Evolutionary conservation across 2,113 vertebrate species (phyloP).

Genomic region (Trogon surrucura): DNA sequence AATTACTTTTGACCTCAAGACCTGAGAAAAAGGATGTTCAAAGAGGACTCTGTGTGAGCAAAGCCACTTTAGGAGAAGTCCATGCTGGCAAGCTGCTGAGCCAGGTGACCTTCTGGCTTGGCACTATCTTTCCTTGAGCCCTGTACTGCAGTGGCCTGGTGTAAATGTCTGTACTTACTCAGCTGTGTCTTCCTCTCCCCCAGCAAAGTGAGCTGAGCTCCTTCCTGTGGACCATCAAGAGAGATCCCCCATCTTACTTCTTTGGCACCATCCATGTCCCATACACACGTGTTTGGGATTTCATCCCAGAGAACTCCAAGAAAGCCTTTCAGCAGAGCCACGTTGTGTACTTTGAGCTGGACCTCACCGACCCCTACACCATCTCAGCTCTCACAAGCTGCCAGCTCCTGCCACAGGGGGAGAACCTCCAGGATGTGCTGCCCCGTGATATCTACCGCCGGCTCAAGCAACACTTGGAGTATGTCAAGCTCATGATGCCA

Average conservation of each 20-base stretch:
- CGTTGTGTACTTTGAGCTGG: constrained; percentile 88
- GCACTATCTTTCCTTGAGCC: background rate
- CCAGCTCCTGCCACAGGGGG: constrained; percentile 85
- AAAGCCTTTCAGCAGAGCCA: constrained; percentile 88
- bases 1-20: background rate
- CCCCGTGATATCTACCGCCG: constrained; percentile 83
- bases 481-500: constrained; percentile 89
- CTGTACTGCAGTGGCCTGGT: background rate
- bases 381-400: constrained; percentile 86
- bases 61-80: background rate
- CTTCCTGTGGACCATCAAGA: constrained; percentile 91
- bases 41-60: background rate
- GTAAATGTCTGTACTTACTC: background rate
- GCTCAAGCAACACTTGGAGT: constrained; percentile 87
- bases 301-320: constrained; percentile 89
- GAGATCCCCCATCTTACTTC: constrained; percentile 88
- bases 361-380: constrained; percentile 87
- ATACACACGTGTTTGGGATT: constrained; percentile 89
- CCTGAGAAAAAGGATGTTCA: background rate
- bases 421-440: constrained; percentile 88
- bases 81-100: background rate
- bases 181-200: constrained; percentile 52
- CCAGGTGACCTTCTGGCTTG: background rate
- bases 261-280: constrained; percentile 91
- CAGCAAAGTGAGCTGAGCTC: constrained; percentile 90